phyloP scores from a whole-genome alignment of 2,797 vertebrate species.

The Carduelis carduelis region DNA sequence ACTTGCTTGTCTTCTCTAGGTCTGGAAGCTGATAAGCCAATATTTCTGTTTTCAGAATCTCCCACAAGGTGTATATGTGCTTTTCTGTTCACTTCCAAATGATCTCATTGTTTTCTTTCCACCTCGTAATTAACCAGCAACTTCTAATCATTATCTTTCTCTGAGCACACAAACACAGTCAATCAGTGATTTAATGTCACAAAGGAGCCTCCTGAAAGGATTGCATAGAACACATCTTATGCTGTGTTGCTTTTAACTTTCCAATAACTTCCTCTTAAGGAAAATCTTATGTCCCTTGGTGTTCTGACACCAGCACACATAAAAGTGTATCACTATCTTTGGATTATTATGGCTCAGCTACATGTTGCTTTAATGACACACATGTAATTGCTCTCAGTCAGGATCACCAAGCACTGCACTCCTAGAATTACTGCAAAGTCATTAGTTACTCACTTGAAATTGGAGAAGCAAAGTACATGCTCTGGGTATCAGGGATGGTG shows the following conservation, averaged over 20 bases:
- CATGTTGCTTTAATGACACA: background rate
- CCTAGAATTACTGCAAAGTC: background rate
- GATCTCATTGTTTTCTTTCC: background rate
- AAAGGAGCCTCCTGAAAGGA: background rate
- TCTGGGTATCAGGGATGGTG: background rate
- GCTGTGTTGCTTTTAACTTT: background rate
- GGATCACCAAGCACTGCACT: background rate
- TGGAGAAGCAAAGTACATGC: background rate
- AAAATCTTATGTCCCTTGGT: background rate
- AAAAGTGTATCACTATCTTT: constrained; percentile 14
- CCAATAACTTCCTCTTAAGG: background rate
- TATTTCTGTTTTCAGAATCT: background rate
- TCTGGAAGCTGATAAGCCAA: background rate
- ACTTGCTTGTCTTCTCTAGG: background rate
- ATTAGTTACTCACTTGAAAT: background rate
- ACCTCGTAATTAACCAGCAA: background rate
- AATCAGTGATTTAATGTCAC: background rate
- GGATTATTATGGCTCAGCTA: background rate
- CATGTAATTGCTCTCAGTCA: background rate
- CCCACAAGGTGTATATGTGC: background rate
- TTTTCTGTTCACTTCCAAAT: background rate
- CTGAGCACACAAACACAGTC: background rate
- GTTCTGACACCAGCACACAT: background rate
- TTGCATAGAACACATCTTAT: background rate
- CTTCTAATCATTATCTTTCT: background rate